phyloP scores from a whole-genome alignment of 1,140 invertebrate species.

The Pollicipes pollicipes region DNA sequence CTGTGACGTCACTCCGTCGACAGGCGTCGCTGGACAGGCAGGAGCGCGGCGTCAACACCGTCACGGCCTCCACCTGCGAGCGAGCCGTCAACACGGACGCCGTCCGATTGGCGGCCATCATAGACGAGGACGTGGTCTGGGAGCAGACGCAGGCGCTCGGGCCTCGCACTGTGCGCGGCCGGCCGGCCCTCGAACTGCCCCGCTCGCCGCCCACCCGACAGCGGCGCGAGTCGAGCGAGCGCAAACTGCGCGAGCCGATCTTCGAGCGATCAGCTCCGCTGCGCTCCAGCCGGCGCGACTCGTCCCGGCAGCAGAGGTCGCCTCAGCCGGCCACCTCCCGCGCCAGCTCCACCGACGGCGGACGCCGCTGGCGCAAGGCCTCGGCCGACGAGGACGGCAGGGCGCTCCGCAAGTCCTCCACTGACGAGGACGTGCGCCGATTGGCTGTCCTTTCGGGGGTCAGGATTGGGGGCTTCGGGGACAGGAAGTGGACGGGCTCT shows the following conservation, averaged over 20 bases:
- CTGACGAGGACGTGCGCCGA: not conserved
- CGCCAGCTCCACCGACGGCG: not conserved
- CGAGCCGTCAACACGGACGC: not conserved
- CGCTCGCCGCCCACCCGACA: not conserved
- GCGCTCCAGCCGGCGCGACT: not conserved
- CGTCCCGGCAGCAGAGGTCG: not conserved
- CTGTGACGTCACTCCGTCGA: not conserved
- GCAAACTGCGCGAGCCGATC: not conserved
- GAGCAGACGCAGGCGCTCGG: not conserved
- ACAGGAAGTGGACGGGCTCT: no score
- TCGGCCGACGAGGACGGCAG: not conserved
- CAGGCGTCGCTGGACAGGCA: not conserved
- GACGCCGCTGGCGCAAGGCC: no score
- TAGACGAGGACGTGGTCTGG: not conserved
- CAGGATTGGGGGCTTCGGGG: no score
- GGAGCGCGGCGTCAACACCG: not conserved
- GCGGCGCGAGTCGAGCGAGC: not conserved
- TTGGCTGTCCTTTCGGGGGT: no score
- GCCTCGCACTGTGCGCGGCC: not conserved
- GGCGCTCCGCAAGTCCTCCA: not conserved
- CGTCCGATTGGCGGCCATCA: not conserved
- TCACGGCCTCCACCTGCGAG: not conserved
- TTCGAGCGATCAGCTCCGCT: not conserved
- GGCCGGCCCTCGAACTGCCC: not conserved
- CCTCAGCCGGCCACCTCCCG: not conserved